Conservation (phyloP, 2,797 vertebrate genomes). For the Myotis planiceps region DNA sequence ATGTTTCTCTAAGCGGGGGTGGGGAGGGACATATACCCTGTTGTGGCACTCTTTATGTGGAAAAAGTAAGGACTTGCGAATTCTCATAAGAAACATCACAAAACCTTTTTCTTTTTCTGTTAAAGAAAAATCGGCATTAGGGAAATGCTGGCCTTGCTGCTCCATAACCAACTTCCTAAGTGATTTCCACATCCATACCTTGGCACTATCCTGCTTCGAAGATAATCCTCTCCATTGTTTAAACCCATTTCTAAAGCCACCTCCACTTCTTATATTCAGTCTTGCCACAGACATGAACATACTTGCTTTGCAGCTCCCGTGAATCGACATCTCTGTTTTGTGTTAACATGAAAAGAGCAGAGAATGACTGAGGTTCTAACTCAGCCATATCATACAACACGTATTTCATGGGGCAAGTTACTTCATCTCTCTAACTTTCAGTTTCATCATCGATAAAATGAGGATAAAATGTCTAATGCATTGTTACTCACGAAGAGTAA, state of each 20-base stretch:
- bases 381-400: background rate
- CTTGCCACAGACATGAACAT: background rate
- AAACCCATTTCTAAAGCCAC: background rate
- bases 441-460: slow-evolving; percentile 14
- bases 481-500: background rate
- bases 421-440: background rate
- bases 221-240: background rate
- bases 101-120: background rate
- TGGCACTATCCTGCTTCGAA: background rate
- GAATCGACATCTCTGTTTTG: background rate
- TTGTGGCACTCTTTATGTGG: background rate
- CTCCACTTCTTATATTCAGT: background rate
- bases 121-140: background rate
- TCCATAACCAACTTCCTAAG: background rate
- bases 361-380: background rate
- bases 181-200: background rate
- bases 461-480: background rate
- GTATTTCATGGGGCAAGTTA: background rate
- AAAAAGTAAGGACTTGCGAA: slow-evolving; percentile 15
- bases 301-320: background rate
- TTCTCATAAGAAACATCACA: slow-evolving; percentile 35
- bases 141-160: background rate
- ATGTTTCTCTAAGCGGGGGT: slow-evolving; percentile 72
- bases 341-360: background rate
- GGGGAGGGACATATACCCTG: background rate